A percentile compares a stretch with the other conserved stretches of the same genome.
phyloP scores from a whole-genome alignment of 2,113 vertebrate species.

The Mustelus asterias region DNA sequence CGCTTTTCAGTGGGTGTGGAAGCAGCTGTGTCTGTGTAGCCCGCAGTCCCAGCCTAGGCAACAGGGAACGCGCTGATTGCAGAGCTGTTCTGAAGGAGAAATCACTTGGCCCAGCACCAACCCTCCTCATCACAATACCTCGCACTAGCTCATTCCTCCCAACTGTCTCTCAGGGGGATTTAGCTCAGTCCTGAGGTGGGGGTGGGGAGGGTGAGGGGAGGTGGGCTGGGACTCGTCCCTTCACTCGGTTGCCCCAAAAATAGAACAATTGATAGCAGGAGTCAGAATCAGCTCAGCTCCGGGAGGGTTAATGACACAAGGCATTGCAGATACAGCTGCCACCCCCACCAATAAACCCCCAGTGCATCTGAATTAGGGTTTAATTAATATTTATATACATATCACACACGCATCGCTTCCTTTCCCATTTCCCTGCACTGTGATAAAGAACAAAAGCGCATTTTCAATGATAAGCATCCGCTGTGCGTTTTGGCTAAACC shows the following conservation, averaged over 20 bases:
- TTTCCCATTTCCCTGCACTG: background rate
- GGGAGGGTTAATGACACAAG: background rate
- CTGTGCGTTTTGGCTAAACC: too few relatives aligned
- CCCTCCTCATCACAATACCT: background rate
- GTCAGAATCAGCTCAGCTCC: background rate
- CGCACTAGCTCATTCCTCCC: background rate
- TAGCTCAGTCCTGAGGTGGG: background rate
- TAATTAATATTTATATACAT: background rate
- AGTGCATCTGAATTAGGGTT: too few relatives aligned
- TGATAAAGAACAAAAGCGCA: background rate
- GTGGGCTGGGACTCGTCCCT: background rate
- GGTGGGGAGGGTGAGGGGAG: too few relatives aligned
- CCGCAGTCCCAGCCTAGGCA: background rate
- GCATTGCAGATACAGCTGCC: background rate
- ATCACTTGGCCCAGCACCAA: background rate
- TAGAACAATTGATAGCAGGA: background rate
- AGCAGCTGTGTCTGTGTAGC: background rate
- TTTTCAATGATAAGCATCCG: background rate
- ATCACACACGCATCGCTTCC: too few relatives aligned
- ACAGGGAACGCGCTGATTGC: background rate
- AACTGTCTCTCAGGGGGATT: too few relatives aligned
- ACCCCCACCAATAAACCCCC: background rate
- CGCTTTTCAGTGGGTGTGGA: background rate
- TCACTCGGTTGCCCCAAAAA: background rate
- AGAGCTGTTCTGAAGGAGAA: background rate